Conservation (phyloP, 37 sponge, comb jelly and placozoan genomes). For the Ianthella basta region DNA sequence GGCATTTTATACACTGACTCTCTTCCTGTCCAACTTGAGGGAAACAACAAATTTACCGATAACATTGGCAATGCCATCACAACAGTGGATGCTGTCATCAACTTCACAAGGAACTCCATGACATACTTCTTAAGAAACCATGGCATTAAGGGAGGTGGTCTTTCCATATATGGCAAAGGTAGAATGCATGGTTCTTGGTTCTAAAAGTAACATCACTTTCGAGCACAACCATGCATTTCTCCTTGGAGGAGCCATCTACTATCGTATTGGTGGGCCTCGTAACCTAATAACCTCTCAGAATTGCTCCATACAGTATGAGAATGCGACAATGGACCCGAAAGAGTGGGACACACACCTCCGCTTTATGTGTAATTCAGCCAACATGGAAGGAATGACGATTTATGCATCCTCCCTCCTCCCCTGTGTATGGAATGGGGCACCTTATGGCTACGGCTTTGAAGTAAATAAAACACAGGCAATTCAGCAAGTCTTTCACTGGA, state of each 20-base stretch:
- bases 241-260: constrained; percentile 10
- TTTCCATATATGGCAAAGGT: constrained; percentile 7
- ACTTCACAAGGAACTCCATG: neutral
- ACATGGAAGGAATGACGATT: constrained; percentile 5
- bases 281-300: constrained; percentile 24
- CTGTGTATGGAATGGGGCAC: constrained; percentile 15
- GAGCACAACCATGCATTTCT: neutral
- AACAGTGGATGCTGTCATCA: neutral
- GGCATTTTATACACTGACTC: constrained; percentile 16
- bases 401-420: constrained; percentile 15
- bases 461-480: neutral
- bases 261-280: constrained; percentile 8
- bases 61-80: constrained; percentile 2
- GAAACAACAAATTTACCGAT: neutral
- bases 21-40: neutral
- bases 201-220: neutral
- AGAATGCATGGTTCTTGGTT: constrained; percentile 11
- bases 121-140: neutral
- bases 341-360: neutral
- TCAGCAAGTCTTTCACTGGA: too few relatives aligned
- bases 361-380: constrained; percentile 6
- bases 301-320: constrained; percentile 16
- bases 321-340: neutral
- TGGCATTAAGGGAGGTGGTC: constrained; percentile 13
- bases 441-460: neutral